Conservation (phyloP, 1,140 invertebrate species). For the Chironomus striatipennis region DNA sequence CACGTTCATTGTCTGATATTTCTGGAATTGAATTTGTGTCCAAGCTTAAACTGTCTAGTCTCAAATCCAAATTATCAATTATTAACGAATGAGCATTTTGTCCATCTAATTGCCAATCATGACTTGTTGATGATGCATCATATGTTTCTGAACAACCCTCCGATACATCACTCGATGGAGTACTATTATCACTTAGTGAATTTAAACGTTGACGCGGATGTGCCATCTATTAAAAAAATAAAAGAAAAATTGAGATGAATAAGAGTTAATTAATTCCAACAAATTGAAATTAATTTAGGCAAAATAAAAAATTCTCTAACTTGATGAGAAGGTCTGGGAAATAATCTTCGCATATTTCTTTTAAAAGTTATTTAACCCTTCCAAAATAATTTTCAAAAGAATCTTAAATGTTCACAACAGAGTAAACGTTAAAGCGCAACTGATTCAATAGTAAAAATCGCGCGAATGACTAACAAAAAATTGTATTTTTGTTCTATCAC, state of each 20-base stretch:
- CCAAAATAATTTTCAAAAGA: not conserved
- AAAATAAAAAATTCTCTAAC: too few relatives aligned
- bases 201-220: constrained; percentile 34
- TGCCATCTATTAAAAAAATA: not conserved
- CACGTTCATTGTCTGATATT: constrained; percentile 59
- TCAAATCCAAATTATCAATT: constrained; percentile 6
- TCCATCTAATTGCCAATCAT: constrained; percentile 3
- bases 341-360: not conserved
- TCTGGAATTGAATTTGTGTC: constrained; percentile 39
- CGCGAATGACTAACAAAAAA: not conserved
- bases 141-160: constrained; percentile 39
- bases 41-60: constrained; percentile 30
- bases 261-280: not conserved
- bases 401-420: not conserved
- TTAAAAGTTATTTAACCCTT: not conserved
- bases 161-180: constrained; percentile 36
- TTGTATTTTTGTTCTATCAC: not conserved
- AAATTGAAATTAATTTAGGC: too few relatives aligned
- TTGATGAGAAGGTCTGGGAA: not conserved
- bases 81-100: constrained; percentile 18
- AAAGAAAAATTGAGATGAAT: not conserved
- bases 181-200: constrained; percentile 38
- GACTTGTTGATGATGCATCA: constrained; percentile 24
- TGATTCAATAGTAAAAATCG: not conserved
- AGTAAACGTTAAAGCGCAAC: not conserved